Conservation (phyloP, 2,797 vertebrate genomes). For the Gobio occitaniae region DNA sequence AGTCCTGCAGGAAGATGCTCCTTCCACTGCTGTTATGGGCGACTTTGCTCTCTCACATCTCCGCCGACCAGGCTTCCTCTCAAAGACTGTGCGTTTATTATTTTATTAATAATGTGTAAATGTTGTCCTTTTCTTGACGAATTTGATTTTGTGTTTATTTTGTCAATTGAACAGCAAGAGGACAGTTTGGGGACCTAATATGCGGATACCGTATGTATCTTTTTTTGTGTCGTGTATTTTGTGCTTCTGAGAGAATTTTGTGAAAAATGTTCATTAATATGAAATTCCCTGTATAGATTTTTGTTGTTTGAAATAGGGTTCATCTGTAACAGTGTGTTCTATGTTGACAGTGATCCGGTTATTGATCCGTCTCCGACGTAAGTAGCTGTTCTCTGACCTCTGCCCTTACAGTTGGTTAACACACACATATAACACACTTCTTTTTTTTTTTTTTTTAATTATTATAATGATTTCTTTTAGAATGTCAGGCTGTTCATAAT, state of each 20-base stretch:
- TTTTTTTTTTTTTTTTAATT: not conserved
- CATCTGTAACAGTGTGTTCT: not conserved
- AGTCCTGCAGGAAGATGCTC: not conserved
- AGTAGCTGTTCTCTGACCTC: not conserved
- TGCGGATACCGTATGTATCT: not conserved
- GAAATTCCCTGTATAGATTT: not conserved
- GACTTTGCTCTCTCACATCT: constrained; percentile 15
- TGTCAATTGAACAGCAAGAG: not conserved
- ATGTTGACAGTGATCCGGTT: not conserved
- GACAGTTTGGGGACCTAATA: not conserved
- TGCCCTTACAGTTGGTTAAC: not conserved
- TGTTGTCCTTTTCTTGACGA: not conserved
- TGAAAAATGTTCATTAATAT: not conserved
- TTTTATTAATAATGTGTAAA: not conserved
- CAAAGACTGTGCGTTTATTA: constrained; percentile 25
- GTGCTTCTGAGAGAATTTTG: not conserved
- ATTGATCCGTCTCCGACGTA: not conserved
- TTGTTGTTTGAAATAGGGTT: not conserved
- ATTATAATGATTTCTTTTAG: not conserved
- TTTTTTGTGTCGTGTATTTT: not conserved
- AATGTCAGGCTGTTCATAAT: not conserved
- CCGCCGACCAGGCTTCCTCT: constrained; percentile 5
- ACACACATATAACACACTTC: not conserved
- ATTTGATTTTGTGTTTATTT: constrained; percentile 3
- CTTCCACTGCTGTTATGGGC: constrained; percentile 34